phyloP scores from a whole-genome alignment of 2,888 invertebrate genomes.

The Cordilura impudica region DNA sequence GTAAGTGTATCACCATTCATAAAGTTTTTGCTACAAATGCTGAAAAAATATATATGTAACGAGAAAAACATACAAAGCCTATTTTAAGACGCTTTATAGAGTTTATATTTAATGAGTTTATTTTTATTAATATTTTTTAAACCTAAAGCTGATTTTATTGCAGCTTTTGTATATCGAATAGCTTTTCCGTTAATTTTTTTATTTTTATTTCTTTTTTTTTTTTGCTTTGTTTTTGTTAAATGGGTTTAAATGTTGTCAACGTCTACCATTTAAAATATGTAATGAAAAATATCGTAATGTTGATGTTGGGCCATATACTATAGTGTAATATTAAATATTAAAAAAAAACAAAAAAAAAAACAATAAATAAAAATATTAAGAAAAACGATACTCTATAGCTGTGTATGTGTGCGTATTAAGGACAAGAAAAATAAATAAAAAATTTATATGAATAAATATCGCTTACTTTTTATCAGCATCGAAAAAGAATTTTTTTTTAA shows the following conservation, averaged over 20 bases:
- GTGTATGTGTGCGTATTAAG: slow-evolving; percentile 21
- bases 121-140: background rate
- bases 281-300: slow-evolving; percentile 77
- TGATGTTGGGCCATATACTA: slow-evolving; percentile 73
- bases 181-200: background rate
- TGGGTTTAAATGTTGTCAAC: slow-evolving; percentile 59
- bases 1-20: slow-evolving; percentile 12
- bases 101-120: slow-evolving; percentile 6
- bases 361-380: background rate
- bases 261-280: slow-evolving; percentile 76
- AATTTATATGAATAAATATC: background rate
- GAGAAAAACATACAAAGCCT: background rate
- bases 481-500: background rate
- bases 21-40: background rate
- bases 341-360: slow-evolving; percentile 20
- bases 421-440: background rate
- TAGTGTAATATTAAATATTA: slow-evolving; percentile 31
- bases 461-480: background rate
- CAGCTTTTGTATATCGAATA: background rate
- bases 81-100: slow-evolving; percentile 16
- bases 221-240: slow-evolving; percentile 31
- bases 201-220: background rate
- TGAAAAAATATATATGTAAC: background rate
- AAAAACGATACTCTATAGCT: slow-evolving; percentile 3
- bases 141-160: background rate